phyloP scores from a whole-genome alignment of 1,140 invertebrate genomes.

The Leptopilina boulardi region DNA sequence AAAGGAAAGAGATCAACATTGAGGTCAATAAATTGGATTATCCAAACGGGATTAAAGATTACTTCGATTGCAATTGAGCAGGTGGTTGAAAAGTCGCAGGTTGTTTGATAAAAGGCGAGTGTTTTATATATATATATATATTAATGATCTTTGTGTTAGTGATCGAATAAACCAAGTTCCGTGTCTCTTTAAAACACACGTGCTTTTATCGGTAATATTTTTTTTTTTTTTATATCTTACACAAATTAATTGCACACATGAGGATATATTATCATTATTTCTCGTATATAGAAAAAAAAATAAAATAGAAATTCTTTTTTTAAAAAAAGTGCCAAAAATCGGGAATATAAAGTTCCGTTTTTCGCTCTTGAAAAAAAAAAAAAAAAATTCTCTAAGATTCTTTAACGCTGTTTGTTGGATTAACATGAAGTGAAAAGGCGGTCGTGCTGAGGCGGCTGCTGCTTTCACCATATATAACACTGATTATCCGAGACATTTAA shows the following conservation, averaged over 20 bases:
- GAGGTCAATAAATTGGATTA: slow-evolving; percentile 2
- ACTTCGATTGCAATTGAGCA: neutral
- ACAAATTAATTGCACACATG: neutral
- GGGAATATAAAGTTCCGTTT: neutral
- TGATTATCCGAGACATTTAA: slow-evolving; percentile 13
- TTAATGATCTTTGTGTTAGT: slow-evolving; percentile 1
- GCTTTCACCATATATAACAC: slow-evolving; percentile 63
- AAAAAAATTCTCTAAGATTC: slow-evolving; percentile 11
- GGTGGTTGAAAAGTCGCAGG: neutral
- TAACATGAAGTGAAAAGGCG: slow-evolving; percentile 65
- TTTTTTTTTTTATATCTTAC: neutral
- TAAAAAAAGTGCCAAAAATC: no score
- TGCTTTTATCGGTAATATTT: neutral
- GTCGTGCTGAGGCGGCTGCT: slow-evolving; percentile 58
- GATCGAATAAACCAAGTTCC: neutral
- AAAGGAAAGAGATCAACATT: neutral
- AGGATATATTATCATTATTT: no score
- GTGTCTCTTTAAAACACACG: neutral
- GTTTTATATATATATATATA: neutral
- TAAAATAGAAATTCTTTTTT: no score
- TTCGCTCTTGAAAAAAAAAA: neutral
- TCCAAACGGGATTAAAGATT: neutral
- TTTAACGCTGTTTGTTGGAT: neutral
- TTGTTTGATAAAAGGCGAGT: slow-evolving; percentile 5
- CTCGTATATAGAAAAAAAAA: no score